Evolutionary conservation across 2,113 vertebrate genomes (phyloP), one percentile per base, ranked within the genome.

Genomic region (Anthoscopus minutus): DNA sequence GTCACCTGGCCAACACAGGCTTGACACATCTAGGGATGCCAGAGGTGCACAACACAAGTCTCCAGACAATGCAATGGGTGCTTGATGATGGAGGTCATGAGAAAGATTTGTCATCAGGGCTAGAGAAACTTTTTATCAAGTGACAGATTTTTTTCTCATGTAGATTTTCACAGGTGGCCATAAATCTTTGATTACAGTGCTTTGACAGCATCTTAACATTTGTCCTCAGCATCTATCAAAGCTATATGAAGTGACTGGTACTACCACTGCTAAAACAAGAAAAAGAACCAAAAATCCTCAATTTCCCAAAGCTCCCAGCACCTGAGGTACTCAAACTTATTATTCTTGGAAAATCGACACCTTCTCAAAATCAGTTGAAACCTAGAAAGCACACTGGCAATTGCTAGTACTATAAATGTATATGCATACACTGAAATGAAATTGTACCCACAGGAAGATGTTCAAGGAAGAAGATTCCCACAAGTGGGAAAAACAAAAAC

Each of bases 251-350:
- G 62, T 24, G 24, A 31, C 15, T 48, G 27, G 9, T 18, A 28
- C 8, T 38, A 64, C 10, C 7, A 50, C 15, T 13, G 31, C 35
- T 18, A 35, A 45, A 57, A 31, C 51, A 48, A 15, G 0, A 24
- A 45, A 21, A 47, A 33, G 1, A 5, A 50, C 3, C 15, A 18
- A 61, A 50, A 44, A 51, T 2, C 0, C 6, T 7, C 3, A n/a
- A 9, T 42, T 73, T 64, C 18, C 25, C 21, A 65, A 81, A 81
- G 11, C 5, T 69, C 31, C 27, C 21, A 47, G 25, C 13, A 73
- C 5, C 15, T 20, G 30, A 76, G 11, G 33, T 54, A 69, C 13
- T 67, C n/a, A 23, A 21, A 45, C 3, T 47, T 42, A 0, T 3
- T 66, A 20, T 11, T 50, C 14, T 31, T 81, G 19, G 54, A 82